Percentiles rank a stretch among this genome's conserved stretches.
phyloP scores from a whole-genome alignment of 2,113 vertebrate genomes.

The Leptobrachium leishanense region DNA sequence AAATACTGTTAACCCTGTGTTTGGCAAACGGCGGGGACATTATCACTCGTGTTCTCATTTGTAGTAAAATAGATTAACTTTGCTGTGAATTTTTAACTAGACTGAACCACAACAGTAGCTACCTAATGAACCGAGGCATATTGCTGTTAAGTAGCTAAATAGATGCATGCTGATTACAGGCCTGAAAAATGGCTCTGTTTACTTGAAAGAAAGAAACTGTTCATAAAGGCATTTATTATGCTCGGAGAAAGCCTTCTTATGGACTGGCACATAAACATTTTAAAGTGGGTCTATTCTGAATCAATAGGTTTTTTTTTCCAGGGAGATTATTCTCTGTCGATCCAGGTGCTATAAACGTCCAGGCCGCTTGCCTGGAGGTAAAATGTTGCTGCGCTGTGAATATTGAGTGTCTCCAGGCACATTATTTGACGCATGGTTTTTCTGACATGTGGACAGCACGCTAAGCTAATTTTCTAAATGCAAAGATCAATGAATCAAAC shows the following conservation, averaged over 20 bases:
- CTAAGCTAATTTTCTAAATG: not conserved
- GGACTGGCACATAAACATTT: slow-evolving; percentile 38
- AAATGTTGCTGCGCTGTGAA: slow-evolving; percentile 21
- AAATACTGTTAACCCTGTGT: slow-evolving; percentile 72
- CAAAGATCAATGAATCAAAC: not conserved
- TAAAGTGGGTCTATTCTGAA: slow-evolving; percentile 24
- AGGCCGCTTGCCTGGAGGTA: not conserved
- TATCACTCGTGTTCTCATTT: slow-evolving; percentile 74
- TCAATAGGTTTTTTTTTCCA: slow-evolving; percentile 17
- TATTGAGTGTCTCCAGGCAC: not conserved
- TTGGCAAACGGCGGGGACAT: slow-evolving; percentile 66
- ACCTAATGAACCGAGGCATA: slow-evolving; percentile 76
- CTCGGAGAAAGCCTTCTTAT: slow-evolving; percentile 43
- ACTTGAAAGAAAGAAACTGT: slow-evolving; percentile 56
- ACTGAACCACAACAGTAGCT: slow-evolving; percentile 73
- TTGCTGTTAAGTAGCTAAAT: slow-evolving; percentile 76
- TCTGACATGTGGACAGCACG: not conserved
- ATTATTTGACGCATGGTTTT: not conserved
- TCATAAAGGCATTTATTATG: slow-evolving; percentile 50
- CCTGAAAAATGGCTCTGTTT: slow-evolving; percentile 72
- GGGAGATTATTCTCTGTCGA: not conserved
- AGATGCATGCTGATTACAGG: slow-evolving; percentile 72
- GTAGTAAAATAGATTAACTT: slow-evolving; percentile 78
- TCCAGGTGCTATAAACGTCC: slow-evolving; percentile 18
- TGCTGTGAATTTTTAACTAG: slow-evolving; percentile 75